Base-by-base conservation (phyloP, 2,797 vertebrate species). In the Chaunax sp. region DNA sequence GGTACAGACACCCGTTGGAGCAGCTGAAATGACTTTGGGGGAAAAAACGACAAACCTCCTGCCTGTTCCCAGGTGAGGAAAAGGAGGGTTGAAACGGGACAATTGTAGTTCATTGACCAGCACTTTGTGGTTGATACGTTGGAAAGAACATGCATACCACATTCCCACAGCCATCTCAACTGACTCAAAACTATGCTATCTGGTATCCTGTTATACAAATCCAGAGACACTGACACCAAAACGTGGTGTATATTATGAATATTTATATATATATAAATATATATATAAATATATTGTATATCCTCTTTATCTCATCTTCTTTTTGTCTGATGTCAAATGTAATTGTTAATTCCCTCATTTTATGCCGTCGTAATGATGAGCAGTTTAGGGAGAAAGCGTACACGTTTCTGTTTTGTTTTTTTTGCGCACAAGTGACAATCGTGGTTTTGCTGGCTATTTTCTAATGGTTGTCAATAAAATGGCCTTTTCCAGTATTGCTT, bases 371-470 rank as follows among this genome's bases (percentile, higher is more conserved):
- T 69, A 22, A 60, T 60, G 30, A 63, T n/a, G 26, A 85, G 71
- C 78, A 77, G 70, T 79, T 68, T n/a, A 51, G 64, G 62, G 55
- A 77, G 62, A 68, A 70, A 70, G 35, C 11, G n/a, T 59, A 56
- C n/a, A n/a, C n/a, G 22, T 18, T 9, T 1, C 10, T 33, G 45
- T 23, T 52, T 38, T 37, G 15, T 5, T 30, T 28, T 65, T 68
- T 60, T 72, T 88, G 88, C 91, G 87, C 84, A 89, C 87, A 89
- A 77, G 62, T 72, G 88, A 89, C 89, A 89, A 89, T 91, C 90
- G 64, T 79, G 59, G 51, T 88, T 86, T 86, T 72, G 64, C 77
- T 72, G 81, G 52, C 59, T 78, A 10, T 22, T 69, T 77, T 72
- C 15, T 64, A 13, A 52, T 38, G 75, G 64, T 69, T 80, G 54